These are phyloP conservation scores for Carettochelys insculpta DNA, from an alignment of 2,113 vertebrate genomes.

Conservation along the genomic window DNA sequence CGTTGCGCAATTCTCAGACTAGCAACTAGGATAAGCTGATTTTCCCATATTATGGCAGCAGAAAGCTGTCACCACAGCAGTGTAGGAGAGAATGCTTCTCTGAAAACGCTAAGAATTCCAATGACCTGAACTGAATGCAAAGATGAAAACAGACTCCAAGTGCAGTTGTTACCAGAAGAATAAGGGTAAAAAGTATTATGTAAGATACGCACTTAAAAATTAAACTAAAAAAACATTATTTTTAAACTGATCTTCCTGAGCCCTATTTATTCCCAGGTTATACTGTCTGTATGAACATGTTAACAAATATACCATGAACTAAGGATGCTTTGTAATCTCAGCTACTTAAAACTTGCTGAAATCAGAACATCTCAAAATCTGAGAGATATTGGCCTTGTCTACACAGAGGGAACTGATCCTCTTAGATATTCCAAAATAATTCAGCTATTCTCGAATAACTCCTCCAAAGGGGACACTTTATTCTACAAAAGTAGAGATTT, in stretches of 20 bases:
- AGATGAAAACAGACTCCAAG: neutral
- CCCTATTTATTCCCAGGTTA: neutral
- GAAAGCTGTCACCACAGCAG: neutral
- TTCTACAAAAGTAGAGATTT: neutral
- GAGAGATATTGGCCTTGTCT: neutral
- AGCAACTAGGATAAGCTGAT: neutral
- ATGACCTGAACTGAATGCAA: neutral
- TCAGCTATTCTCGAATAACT: neutral
- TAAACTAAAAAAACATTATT: neutral
- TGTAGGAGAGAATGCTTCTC: accelerated
- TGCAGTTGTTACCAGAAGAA: neutral
- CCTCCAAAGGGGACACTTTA: neutral
- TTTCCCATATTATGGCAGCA: neutral
- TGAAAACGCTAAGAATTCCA: slow-evolving; percentile 18
- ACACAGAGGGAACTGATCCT: neutral
- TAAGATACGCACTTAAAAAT: neutral
- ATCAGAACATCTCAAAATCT: neutral
- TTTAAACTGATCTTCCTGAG: neutral
- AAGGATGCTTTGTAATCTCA: neutral
- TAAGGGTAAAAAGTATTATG: neutral
- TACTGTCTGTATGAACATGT: neutral
- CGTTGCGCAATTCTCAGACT: neutral
- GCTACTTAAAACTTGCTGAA: neutral
- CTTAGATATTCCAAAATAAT: neutral
- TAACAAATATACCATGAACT: neutral